Base-by-base conservation (phyloP, 1,140 invertebrate genomes). In the Meteorus sp. region DNA sequence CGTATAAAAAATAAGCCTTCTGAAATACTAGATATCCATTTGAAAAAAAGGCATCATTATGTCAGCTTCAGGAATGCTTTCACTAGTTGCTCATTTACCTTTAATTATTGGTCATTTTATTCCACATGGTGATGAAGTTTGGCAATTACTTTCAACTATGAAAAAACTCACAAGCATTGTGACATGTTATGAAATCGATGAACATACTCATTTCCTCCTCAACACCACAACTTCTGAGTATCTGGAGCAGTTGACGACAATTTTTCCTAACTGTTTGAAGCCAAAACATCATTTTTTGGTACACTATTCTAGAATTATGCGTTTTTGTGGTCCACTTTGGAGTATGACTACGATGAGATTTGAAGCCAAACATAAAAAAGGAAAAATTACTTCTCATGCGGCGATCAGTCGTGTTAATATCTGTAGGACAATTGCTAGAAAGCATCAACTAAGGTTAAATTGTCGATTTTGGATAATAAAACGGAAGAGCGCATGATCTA, bases 251-350 rank as follows among this genome's bases (percentile, higher is more conserved):
- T 33, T 39, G 48, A 44, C 39, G 13, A 53, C 13, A 19, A 29
- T 72, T 20, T 67, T 63, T 19, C 54, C 61, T 31, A 20, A 56
- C 4, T 41, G 29, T 47, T 58, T 70, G n/a, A 68, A 68, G 22
- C 63, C 65, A 11, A 70, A 72, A 60, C 64, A 67, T 56, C 68
- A 70, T 58, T 63, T 65, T 56, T 25, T 72, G 3, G 13, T 70
- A 11, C 70, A 72, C 54, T 72, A 72, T 44, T 44, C 58, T 6
- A 41, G 57, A 33, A 61, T 66, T 25, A 65, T 72, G 22, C 17
- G 37, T 15, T 41, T 53, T 41, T 47, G 62, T 9, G 67, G 69
- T 2, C 71, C 68, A 8, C 56, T 64, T 37, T 50, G 47, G 27
- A 55, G 62, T 58, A 55, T 66, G 27, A 61, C 61, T 35, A 58